Conservation (phyloP, 2,797 vertebrate genomes). For the Chiloscyllium punctatum region DNA sequence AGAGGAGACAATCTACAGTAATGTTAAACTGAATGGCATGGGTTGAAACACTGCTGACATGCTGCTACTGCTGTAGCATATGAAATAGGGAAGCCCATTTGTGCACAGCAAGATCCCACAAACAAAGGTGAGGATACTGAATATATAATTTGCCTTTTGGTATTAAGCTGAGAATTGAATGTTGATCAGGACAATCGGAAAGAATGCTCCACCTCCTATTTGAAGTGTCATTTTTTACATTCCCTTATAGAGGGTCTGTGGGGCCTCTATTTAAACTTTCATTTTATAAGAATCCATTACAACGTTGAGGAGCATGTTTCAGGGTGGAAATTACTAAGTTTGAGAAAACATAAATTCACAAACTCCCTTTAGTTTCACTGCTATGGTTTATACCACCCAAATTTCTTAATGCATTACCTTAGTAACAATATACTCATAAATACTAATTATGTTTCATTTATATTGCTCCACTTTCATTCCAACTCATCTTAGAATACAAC, state of each 20-base stretch:
- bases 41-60: too few species aligned
- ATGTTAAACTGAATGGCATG: too few species aligned
- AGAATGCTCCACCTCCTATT: not conserved
- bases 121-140: not conserved
- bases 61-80: not conserved
- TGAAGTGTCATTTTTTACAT: not conserved
- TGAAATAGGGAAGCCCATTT: not conserved
- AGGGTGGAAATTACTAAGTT: not conserved
- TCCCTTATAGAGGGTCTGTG: too few species aligned
- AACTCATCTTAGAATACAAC: not conserved
- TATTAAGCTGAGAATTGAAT: not conserved
- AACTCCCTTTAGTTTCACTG: not conserved
- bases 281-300: not conserved
- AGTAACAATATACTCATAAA: not conserved
- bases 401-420: not conserved
- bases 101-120: not conserved
- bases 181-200: not conserved
- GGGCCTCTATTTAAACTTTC: not conserved
- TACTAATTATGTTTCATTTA: not conserved
- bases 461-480: slow-evolving; percentile 1
- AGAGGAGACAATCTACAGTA: too few species aligned
- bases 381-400: not conserved
- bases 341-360: not conserved
- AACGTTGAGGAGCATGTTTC: not conserved
- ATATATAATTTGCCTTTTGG: not conserved